Evolutionary conservation across 1,140 invertebrate species (phyloP), one percentile per base, ranked within the genome.

Genomic region (Belonocnema kinseyi): DNA sequence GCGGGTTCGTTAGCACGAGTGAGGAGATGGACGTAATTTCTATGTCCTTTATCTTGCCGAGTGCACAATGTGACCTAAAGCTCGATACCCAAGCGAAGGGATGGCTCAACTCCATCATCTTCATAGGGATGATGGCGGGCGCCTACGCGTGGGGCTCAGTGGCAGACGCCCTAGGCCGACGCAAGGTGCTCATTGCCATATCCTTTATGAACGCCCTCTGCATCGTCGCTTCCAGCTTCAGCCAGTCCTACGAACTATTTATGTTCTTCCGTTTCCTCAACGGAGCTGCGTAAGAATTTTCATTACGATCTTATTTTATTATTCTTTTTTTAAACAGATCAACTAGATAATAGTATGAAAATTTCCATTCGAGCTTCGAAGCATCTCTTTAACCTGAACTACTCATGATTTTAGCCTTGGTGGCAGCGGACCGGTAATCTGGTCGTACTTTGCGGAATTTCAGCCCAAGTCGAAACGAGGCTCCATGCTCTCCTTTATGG

Each of bases 21-120:
- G 97, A 98, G 93, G 97, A 98, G 92, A 97, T 98, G 94, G 97
- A 98, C 92, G 95, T 98, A 90, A 97, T 98, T 85, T 97, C 97
- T 71, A 97, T 97, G 95, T 97, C 97, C 74, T 98, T 98, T 93
- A 96, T 98, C 86, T 91, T 99, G 66, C 97, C 97, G 52, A 96
- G 97, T 80, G 97, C 97, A 73, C 95, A 97, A 92, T 98, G 97
- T 93, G 97, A 98, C 91, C 93, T 99, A 85, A 92, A 97, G 58
- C 93, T 98, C 85, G 95, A 95, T 83, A 97, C 97, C 17, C 92
- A 94, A 73, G 95, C 96, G 71, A 98, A 97, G 94, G 95, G 97
- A 92, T 97, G 96, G 96, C 94, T 97, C 77, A 96, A 96, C 89
- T 95, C 93, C 78, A 97, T 96, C 91, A 96, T 96, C 82, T 96